These are phyloP conservation scores for Mesocentrotus franciscanus DNA, from an alignment of 53 echinoderm and acorn worm genomes.

Conservation along the genomic window DNA sequence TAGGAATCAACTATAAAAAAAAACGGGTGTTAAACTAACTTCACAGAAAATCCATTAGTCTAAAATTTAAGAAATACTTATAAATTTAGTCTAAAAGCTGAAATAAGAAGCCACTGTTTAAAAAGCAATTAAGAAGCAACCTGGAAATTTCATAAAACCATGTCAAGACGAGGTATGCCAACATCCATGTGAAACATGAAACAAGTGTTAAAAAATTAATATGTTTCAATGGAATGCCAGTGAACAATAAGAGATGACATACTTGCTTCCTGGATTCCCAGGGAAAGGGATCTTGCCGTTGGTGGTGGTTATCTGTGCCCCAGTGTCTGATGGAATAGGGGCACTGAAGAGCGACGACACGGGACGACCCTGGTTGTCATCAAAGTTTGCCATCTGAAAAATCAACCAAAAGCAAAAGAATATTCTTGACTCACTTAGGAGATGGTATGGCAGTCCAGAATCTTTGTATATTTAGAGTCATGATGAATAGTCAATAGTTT, in stretches of 20 bases:
- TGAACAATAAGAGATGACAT: slow-evolving; percentile 9
- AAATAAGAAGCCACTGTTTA: too few species aligned
- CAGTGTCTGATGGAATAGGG: slow-evolving; percentile 89
- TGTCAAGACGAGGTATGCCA: too few species aligned
- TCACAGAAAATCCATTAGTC: too few species aligned
- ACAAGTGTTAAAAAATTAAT: too few species aligned
- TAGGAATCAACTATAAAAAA: too few species aligned
- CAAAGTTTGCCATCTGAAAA: slow-evolving; percentile 95
- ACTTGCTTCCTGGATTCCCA: slow-evolving; percentile 92
- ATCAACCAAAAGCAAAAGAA: background rate
- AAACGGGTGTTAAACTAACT: too few species aligned
- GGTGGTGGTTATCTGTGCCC: slow-evolving; percentile 61
- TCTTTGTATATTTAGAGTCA: background rate
- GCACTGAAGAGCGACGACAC: slow-evolving; percentile 97
- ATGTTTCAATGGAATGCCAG: too few species aligned
- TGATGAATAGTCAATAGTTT: background rate
- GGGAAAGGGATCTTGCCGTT: slow-evolving; percentile 91
- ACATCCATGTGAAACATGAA: too few species aligned
- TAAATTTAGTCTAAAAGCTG: too few species aligned
- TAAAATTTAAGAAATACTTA: too few species aligned
- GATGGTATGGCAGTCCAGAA: background rate
- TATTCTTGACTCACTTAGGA: background rate
- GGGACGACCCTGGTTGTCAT: slow-evolving; percentile 94
- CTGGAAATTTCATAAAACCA: too few species aligned
- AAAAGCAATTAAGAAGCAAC: too few species aligned